Percentiles rank a stretch among this genome's conserved stretches.
These are phyloP conservation scores for Copidosoma aretas DNA, from an alignment of 2,888 invertebrate species.

Conservation along the genomic window DNA sequence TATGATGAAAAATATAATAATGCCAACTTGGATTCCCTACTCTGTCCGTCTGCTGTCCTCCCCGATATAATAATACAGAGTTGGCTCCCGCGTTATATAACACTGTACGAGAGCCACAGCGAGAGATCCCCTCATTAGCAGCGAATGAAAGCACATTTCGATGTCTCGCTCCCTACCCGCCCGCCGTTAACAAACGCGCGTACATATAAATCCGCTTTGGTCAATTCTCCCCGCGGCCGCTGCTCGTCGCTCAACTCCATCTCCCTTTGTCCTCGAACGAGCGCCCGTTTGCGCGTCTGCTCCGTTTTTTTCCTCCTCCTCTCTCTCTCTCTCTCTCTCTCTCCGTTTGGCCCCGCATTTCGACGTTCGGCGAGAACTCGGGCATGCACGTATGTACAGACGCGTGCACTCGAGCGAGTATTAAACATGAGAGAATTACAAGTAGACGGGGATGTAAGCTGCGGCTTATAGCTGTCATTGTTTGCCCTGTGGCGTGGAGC, in stretches of 20 bases:
- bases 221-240: slow-evolving; percentile 11
- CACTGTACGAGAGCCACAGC: slow-evolving; percentile 23
- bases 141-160: slow-evolving; percentile 41
- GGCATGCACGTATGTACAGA: neutral
- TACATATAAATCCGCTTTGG: slow-evolving; percentile 31
- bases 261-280: slow-evolving; percentile 9
- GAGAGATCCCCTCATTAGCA: slow-evolving; percentile 34
- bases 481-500: no score
- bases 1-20: slow-evolving; percentile 29
- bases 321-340: slow-evolving; percentile 3
- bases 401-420: neutral
- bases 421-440: neutral
- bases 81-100: neutral
- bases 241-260: slow-evolving; percentile 15
- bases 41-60: neutral
- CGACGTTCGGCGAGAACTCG: neutral
- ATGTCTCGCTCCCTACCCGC: slow-evolving; percentile 10
- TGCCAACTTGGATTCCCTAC: neutral
- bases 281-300: slow-evolving; percentile 5
- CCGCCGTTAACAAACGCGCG: slow-evolving; percentile 32
- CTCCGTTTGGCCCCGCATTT: neutral
- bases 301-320: neutral
- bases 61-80: slow-evolving; percentile 13
- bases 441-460: no score
- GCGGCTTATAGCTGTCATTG: no score